These are phyloP conservation scores for Notarius lentiginosus DNA, from an alignment of 2,113 vertebrate species.

Conservation along the genomic window DNA sequence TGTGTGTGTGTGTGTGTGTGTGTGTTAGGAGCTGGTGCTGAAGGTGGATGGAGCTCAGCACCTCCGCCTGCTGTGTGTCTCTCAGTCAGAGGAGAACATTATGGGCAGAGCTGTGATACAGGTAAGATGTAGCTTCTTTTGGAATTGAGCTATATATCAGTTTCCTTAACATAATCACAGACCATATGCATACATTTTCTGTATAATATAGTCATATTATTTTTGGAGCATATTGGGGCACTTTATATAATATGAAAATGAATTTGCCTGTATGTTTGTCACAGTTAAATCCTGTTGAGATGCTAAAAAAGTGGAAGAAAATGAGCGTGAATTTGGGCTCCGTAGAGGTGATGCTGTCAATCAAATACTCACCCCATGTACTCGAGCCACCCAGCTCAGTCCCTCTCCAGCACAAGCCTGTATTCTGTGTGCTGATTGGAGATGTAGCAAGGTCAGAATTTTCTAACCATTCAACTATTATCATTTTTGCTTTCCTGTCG, in stretches of 20 bases:
- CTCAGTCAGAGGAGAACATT: constrained; percentile 56
- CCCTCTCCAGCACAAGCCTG: constrained; percentile 47
- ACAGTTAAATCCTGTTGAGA: constrained; percentile 61
- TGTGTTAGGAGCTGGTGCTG: constrained; percentile 68
- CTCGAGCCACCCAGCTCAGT: constrained; percentile 60
- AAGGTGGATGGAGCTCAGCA: constrained; percentile 68
- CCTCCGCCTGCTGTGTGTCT: constrained; percentile 66
- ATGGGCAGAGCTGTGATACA: constrained; percentile 61
- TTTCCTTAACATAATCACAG: background rate
- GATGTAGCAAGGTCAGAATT: constrained; percentile 67
- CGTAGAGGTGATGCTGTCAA: constrained; percentile 64
- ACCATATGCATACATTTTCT: background rate
- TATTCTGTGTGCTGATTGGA: constrained; percentile 67
- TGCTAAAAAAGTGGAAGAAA: constrained; percentile 66
- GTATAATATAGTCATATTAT: background rate
- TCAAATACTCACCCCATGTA: constrained; percentile 68
- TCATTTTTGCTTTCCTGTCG: background rate
- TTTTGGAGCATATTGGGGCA: background rate
- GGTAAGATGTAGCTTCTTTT: constrained; percentile 53
- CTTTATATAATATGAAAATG: background rate
- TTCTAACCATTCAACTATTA: background rate
- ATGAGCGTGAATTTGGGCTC: constrained; percentile 60
- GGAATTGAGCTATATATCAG: background rate
- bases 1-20: constrained; percentile 7
- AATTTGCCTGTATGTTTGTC: constrained; percentile 28